Evolutionary conservation across 2,113 vertebrate species (phyloP).

Genomic region (Anser brachyrhynchus): DNA sequence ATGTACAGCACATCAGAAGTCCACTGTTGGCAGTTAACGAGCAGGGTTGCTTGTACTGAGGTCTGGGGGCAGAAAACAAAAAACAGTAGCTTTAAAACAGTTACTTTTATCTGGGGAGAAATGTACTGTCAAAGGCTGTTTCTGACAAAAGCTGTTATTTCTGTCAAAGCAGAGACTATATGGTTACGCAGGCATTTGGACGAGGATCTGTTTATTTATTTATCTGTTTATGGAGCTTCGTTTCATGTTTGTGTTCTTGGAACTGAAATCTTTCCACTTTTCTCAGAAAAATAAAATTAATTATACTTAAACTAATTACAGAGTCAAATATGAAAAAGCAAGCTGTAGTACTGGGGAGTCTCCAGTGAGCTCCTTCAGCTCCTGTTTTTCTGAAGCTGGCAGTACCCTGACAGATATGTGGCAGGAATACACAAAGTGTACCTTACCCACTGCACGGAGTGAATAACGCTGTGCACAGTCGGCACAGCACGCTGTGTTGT

Average conservation of each 20-base stretch:
- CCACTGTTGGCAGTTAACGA: background rate
- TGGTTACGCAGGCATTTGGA: background rate
- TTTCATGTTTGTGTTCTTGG: background rate
- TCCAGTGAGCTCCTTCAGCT: background rate
- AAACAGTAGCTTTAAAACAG: background rate
- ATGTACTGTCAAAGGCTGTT: slow-evolving; percentile 24
- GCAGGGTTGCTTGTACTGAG: background rate
- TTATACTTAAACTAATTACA: background rate
- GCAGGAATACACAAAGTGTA: background rate
- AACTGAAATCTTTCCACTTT: background rate
- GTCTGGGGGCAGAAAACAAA: background rate
- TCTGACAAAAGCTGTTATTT: slow-evolving; percentile 19
- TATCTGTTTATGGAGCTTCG: background rate
- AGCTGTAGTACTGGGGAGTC: background rate
- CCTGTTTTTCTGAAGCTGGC: background rate
- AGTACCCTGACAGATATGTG: background rate
- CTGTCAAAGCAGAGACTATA: slow-evolving; percentile 24
- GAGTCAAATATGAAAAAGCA: background rate
- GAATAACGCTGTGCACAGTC: accelerated
- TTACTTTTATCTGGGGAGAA: background rate
- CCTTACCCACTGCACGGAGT: background rate
- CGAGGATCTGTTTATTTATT: background rate
- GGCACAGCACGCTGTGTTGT: background rate
- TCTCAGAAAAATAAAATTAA: background rate
- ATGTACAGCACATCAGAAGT: background rate